These are phyloP conservation scores for Ceratina calcarata DNA, from an alignment of 1,140 invertebrate species.

Conservation along the genomic window DNA sequence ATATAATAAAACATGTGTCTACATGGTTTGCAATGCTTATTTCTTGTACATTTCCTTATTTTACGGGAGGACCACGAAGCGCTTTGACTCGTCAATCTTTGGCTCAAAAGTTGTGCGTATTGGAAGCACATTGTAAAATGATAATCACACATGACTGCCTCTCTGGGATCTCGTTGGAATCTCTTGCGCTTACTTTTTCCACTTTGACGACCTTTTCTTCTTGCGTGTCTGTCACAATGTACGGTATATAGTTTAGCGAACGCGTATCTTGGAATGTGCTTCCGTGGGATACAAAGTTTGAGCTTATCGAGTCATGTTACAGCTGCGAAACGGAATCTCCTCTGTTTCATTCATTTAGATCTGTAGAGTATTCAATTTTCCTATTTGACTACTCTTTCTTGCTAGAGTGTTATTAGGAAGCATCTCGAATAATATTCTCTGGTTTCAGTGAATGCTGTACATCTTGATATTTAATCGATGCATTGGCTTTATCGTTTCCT, in stretches of 20 bases:
- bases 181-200: too few species aligned
- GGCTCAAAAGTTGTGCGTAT: slow-evolving; percentile 1
- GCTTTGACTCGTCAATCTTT: not conserved
- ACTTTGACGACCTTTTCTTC: too few species aligned
- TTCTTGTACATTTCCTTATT: not conserved
- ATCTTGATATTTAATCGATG: not conserved
- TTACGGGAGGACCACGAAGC: not conserved
- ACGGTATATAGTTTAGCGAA: too few species aligned
- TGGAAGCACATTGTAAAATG: not conserved
- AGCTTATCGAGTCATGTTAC: not conserved
- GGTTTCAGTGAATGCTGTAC: not conserved
- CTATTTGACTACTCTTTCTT: not conserved
- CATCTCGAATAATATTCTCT: not conserved
- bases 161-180: too few species aligned
- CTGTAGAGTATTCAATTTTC: not conserved
- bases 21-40: slow-evolving; percentile 23
- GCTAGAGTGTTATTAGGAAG: not conserved
- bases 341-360: not conserved
- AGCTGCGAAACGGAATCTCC: not conserved
- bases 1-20: not conserved
- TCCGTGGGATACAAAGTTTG: not conserved
- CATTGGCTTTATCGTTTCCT: not conserved
- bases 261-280: not conserved
- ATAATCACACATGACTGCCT: not conserved
- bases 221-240: not conserved